phyloP scores from a whole-genome alignment of 2,797 vertebrate genomes.

The Micropoecilia bifurca region DNA sequence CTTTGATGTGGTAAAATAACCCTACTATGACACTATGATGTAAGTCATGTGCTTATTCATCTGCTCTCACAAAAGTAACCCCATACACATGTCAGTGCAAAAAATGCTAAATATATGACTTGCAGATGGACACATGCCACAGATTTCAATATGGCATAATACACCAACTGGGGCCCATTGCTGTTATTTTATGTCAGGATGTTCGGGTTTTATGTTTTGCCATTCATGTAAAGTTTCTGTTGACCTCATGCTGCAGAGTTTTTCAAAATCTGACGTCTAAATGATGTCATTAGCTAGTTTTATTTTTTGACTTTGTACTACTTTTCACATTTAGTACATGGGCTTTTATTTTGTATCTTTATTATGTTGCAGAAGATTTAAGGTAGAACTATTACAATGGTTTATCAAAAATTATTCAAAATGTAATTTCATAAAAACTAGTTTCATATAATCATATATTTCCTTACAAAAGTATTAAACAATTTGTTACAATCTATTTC shows the following conservation, averaged over 20 bases:
- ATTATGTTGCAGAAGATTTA: neutral
- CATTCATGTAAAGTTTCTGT: neutral
- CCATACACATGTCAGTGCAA: slow-evolving; percentile 55
- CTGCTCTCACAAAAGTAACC: slow-evolving; percentile 30
- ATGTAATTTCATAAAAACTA: neutral
- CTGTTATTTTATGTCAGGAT: slow-evolving; percentile 32
- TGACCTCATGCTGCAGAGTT: neutral
- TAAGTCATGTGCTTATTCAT: slow-evolving; percentile 30
- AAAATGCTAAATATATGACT: slow-evolving; percentile 42
- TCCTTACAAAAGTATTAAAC: neutral
- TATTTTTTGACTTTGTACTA: neutral
- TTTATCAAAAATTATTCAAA: neutral
- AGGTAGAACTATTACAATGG: neutral
- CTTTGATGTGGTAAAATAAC: slow-evolving; percentile 65
- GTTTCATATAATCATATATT: neutral
- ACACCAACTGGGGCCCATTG: slow-evolving; percentile 37
- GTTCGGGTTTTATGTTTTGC: slow-evolving; percentile 8
- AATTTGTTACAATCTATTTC: neutral
- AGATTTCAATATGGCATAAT: slow-evolving; percentile 15
- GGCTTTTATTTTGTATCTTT: neutral
- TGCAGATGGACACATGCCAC: slow-evolving; percentile 54
- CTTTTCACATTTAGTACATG: neutral
- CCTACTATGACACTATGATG: slow-evolving; percentile 50
- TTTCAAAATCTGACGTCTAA: neutral
- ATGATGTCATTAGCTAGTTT: neutral